phyloP scores from a whole-genome alignment of 2,113 vertebrate genomes.

The Quiscalus mexicanus region DNA sequence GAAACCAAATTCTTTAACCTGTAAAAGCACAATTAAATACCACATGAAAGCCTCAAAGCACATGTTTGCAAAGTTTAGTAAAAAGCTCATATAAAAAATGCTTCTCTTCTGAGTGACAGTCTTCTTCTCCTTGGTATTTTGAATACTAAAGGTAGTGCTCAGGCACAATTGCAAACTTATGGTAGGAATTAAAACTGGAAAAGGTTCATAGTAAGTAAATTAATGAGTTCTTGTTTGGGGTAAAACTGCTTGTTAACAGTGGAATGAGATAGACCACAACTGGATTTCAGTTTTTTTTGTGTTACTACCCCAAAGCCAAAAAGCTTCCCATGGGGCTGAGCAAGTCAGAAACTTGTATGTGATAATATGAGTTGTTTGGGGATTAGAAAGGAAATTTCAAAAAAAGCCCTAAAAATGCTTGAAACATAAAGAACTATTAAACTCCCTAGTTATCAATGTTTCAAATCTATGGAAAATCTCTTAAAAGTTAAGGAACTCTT shows the following conservation, averaged over 20 bases:
- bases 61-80: neutral
- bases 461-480: neutral
- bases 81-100: neutral
- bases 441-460: neutral
- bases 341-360: neutral
- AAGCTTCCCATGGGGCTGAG: neutral
- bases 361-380: neutral
- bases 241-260: neutral
- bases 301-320: neutral
- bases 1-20: neutral
- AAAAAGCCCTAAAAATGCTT: fast-evolving
- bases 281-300: neutral
- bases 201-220: neutral
- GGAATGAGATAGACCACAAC: neutral
- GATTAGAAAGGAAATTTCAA: neutral
- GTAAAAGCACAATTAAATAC: neutral
- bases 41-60: neutral
- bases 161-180: neutral
- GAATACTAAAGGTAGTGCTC: neutral
- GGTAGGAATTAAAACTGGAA: neutral
- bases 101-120: neutral
- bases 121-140: neutral
- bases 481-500: neutral
- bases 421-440: neutral
- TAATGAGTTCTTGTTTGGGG: neutral